Evolutionary conservation across 2,888 invertebrate genomes (phyloP), one percentile per base, ranked within the genome.

Genomic region (Xylocampa areola): DNA sequence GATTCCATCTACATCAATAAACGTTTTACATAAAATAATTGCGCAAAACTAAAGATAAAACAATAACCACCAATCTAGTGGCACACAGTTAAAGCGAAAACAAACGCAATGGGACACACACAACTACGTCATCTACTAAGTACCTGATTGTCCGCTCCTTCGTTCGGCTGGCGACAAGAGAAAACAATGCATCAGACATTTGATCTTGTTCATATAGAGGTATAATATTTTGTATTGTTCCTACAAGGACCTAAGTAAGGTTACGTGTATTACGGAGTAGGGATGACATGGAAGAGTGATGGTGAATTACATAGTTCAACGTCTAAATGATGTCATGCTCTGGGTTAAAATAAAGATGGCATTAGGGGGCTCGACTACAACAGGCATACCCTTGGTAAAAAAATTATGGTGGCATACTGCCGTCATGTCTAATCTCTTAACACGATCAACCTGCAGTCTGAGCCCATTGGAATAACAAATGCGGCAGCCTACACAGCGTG

Each of bases 111-210:
- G 47, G 47, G 51, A 71, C 58, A 73, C 44, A 73, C 64, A 73
- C 65, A 75, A 64, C 63, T 73, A 79, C 66, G 44, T 60, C 60
- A 72, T 73, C 54, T 68, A 63, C 80, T 90, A 55, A 58, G 75
- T 75, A 94, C 93, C 93, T 94, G 92, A 88, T 92, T 92, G 80
- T 92, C 92, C 75, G 91, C 88, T 89, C 91, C 92, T 89, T 89
- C 87, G 89, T 91, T 90, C 68, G 89, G 91, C 93, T 94, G 89
- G 79, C 84, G 90, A 88, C 86, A 91, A 91, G 81, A 90, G 84
- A 91, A 89, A 90, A 88, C 78, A 83, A 81, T 79, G 68, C 64
- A 69, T 78, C 63, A 75, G 77, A 70, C 52, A 76, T 65, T 64
- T 66, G 63, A 68, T 75, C 68, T 68, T 57, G 36, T 76, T 80